Percentiles rank a stretch among this genome's conserved stretches.
These are phyloP conservation scores for Sphinx pinastri DNA, from an alignment of 2,888 invertebrate species.

Conservation along the genomic window DNA sequence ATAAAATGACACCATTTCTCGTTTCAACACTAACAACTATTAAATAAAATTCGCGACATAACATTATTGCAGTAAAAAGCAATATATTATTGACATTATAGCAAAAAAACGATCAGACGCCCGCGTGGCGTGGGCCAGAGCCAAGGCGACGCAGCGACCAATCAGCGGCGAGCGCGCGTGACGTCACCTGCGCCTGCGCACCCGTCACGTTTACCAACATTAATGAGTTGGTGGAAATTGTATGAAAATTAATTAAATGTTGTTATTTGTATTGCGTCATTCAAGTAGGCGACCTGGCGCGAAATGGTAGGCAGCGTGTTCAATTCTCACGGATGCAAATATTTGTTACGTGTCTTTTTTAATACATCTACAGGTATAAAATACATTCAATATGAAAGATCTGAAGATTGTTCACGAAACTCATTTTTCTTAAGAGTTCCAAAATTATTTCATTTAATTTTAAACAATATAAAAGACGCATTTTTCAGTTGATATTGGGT, in stretches of 20 bases:
- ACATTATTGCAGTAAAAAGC: not conserved
- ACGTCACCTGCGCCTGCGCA: slow-evolving; percentile 33
- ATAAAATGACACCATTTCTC: not conserved
- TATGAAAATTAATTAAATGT: not conserved
- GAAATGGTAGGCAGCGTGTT: not conserved
- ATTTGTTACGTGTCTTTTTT: too few relatives aligned
- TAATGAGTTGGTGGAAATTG: slow-evolving; percentile 12
- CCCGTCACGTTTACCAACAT: not conserved
- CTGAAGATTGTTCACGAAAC: too few relatives aligned
- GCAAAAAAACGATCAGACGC: slow-evolving; percentile 17
- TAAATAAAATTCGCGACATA: not conserved
- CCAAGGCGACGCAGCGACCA: slow-evolving; percentile 34
- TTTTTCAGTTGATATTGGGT: too few relatives aligned
- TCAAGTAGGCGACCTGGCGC: not conserved
- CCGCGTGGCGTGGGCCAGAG: slow-evolving; percentile 34
- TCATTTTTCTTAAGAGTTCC: too few relatives aligned
- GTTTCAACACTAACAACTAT: not conserved
- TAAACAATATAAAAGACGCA: too few relatives aligned
- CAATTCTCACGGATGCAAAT: too few relatives aligned
- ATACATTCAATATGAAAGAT: too few relatives aligned
- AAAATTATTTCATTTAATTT: too few relatives aligned
- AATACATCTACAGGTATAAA: too few relatives aligned
- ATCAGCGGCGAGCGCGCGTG: slow-evolving; percentile 28
- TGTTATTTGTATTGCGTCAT: too few relatives aligned
- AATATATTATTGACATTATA: slow-evolving; percentile 22